Percentiles rank a stretch among this genome's conserved stretches.
Evolutionary conservation across 2,797 vertebrate genomes (phyloP).

Genomic region (Scomberomorus guttatus): DNA sequence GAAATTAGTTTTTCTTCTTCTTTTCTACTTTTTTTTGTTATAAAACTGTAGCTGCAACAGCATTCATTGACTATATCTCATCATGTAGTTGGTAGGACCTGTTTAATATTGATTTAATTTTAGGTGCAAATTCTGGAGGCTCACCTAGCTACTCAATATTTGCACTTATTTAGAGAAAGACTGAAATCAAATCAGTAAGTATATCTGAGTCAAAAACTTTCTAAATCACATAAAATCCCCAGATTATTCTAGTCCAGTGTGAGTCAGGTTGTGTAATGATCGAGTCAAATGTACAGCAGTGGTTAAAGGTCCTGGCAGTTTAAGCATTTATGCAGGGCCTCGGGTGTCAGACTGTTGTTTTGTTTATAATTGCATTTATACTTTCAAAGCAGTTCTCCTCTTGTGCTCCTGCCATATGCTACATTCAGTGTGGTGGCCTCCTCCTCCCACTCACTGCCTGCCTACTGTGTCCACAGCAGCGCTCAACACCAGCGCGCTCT

Average conservation of each 20-base stretch:
- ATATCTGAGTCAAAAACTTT: neutral
- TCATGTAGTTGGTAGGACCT: neutral
- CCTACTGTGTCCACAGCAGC: slow-evolving; percentile 29
- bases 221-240: slow-evolving; percentile 9
- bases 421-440: slow-evolving; percentile 22
- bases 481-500: too few relatives aligned
- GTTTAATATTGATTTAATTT: neutral
- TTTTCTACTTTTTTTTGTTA: too few relatives aligned
- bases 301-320: slow-evolving; percentile 12
- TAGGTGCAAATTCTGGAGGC: neutral
- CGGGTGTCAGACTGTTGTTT: slow-evolving; percentile 18
- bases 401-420: neutral
- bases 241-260: neutral
- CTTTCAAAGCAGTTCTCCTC: slow-evolving; percentile 35
- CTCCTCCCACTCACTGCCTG: slow-evolving; percentile 33
- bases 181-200: neutral
- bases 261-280: slow-evolving; percentile 19
- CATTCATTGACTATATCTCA: neutral
- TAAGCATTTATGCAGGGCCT: slow-evolving; percentile 14
- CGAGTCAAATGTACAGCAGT: slow-evolving; percentile 7
- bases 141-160: neutral
- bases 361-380: slow-evolving; percentile 45
- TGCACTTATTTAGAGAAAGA: neutral
- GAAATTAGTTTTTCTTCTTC: too few relatives aligned
- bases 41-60: neutral